Conservation (phyloP, 2,888 invertebrate species). For the Hartigia nigra region DNA sequence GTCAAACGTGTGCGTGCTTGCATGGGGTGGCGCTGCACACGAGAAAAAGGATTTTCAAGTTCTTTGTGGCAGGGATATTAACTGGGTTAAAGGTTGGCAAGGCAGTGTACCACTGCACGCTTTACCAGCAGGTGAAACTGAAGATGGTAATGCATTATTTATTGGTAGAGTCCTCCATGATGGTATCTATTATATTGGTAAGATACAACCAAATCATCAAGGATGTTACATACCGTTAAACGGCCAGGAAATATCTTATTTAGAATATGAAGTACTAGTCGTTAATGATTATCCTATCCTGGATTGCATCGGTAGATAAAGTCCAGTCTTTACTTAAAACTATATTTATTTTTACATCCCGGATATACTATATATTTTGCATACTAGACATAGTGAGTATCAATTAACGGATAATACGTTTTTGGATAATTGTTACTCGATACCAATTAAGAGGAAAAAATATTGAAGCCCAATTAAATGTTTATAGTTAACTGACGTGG, state of each 20-base stretch:
- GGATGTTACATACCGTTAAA: conserved; percentile 50
- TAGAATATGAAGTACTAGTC: conserved; percentile 59
- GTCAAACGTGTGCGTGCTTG: conserved; percentile 34
- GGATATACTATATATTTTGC: background rate
- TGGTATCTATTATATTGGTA: conserved; percentile 49
- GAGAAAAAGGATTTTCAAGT: conserved; percentile 49
- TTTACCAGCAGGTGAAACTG: conserved; percentile 54
- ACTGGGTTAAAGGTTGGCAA: conserved; percentile 51
- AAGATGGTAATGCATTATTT: conserved; percentile 50
- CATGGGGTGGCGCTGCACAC: conserved; percentile 44
- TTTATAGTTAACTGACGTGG: background rate
- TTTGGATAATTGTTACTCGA: background rate
- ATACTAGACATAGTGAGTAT: background rate
- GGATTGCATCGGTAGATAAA: conserved; percentile 50
- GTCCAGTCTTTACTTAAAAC: background rate
- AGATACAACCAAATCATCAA: conserved; percentile 56
- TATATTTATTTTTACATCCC: conserved; percentile 1
- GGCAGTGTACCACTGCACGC: conserved; percentile 57
- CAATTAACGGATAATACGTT: background rate
- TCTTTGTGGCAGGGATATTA: conserved; percentile 46
- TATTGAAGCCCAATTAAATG: background rate
- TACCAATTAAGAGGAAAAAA: background rate
- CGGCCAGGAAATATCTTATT: conserved; percentile 44
- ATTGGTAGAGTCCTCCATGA: conserved; percentile 52
- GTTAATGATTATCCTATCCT: conserved; percentile 35